A percentile compares a stretch with the other conserved stretches of the same genome.
These are phyloP conservation scores for Dromas ardeola DNA, from an alignment of 2,113 vertebrate genomes.

Conservation along the genomic window DNA sequence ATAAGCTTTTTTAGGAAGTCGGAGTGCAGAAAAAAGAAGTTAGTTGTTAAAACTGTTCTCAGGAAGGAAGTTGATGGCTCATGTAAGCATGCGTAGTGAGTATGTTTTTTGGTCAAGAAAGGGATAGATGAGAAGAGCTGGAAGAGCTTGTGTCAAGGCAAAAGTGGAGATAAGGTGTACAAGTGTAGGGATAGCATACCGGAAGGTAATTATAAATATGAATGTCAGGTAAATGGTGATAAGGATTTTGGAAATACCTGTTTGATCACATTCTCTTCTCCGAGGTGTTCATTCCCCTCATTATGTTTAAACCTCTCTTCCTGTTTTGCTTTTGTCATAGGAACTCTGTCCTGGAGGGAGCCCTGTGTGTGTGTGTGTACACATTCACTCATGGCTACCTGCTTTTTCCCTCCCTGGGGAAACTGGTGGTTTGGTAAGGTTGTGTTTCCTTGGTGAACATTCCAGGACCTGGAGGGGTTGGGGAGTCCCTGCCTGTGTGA, in stretches of 20 bases:
- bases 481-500: background rate
- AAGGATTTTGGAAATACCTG: constrained; percentile 34
- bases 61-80: background rate
- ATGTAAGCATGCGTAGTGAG: background rate
- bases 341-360: background rate
- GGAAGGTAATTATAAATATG: background rate
- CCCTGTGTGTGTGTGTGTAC: fast-evolving
- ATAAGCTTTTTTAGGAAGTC: background rate
- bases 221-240: background rate
- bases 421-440: background rate
- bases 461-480: background rate
- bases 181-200: background rate
- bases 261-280: constrained; percentile 28
- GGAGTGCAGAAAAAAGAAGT: background rate
- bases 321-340: background rate
- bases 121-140: background rate
- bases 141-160: background rate
- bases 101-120: background rate
- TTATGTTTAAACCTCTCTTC: background rate
- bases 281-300: background rate
- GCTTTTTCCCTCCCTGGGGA: background rate
- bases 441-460: background rate
- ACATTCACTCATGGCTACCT: fast-evolving
- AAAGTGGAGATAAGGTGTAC: background rate
- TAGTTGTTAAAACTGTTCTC: background rate